These are phyloP conservation scores for Calidris pugnax DNA, from an alignment of 2,113 vertebrate species.

Conservation along the genomic window DNA sequence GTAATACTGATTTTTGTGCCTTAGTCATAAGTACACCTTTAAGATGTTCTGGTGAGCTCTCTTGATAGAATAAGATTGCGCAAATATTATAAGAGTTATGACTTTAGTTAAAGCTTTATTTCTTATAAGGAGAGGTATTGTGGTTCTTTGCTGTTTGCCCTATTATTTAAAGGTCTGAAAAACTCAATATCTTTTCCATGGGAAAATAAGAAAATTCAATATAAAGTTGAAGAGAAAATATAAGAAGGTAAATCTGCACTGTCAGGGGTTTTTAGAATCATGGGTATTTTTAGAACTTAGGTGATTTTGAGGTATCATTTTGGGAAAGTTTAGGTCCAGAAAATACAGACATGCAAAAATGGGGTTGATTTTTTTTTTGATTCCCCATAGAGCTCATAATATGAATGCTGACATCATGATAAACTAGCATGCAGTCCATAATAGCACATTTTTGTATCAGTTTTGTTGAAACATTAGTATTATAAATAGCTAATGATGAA, in stretches of 20 bases:
- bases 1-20: neutral
- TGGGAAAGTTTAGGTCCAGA: neutral
- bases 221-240: neutral
- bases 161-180: neutral
- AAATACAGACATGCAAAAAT: neutral
- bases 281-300: neutral
- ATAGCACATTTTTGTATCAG: neutral
- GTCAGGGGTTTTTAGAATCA: neutral
- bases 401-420: neutral
- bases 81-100: neutral
- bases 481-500: neutral
- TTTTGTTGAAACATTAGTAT: neutral
- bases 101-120: neutral
- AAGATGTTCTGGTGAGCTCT: neutral
- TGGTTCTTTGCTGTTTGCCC: neutral
- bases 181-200: neutral
- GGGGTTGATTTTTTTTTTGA: neutral
- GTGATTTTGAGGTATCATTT: neutral
- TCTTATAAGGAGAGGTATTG: neutral
- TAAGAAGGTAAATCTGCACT: neutral
- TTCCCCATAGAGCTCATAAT: fast-evolving
- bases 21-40: neutral
- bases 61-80: neutral
- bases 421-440: neutral
- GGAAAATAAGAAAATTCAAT: neutral